Base-by-base conservation (phyloP, 2,888 invertebrate genomes). In the Ophion slaviceki region DNA sequence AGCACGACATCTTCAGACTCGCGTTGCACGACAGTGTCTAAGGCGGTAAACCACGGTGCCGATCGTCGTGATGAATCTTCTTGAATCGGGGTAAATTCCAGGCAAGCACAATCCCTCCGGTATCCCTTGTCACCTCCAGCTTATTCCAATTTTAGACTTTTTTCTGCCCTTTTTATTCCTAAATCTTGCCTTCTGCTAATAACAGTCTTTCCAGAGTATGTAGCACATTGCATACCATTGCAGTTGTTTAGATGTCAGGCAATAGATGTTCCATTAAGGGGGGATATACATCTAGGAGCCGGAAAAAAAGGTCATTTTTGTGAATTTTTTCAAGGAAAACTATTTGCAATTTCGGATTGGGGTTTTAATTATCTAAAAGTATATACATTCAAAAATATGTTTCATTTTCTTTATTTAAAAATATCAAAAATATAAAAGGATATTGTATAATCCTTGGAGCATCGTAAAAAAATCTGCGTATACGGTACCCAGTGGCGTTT, bases 1-100 rank as follows among this genome's bases (percentile, higher is more conserved):
- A 98, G 95, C 98, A 99, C 94, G 99, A 99, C 95, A 96, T 98
- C 94, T 99, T 99, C 96, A 96, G 99, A 94, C 96, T 99, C 94
- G 97, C 97, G 90, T 96, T 99, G 92, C 98, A 99, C 95, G 97
- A 98, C 95, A 95, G 95, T 87, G 94, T 96, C 93, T 96, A 96
- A 94, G 94, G 94, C 88, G 91, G 91, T 92, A 92, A 85, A 80
- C 84, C 88, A 89, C 81, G 66, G 79, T 87, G 84, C 89, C 78
- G 87, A 90, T 91, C 88, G 88, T 89, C 89, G 64, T 87, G 84
- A 89, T 90, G 90, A 81, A 91, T 92, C 91, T 91, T 88, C 90
- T 87, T 87, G 79, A 85, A 89, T 87, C 89, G 89, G 90, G 91
- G 90, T 91, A 92, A 91, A 92, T 81, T 89, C 89, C 91, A 91